A percentile compares a stretch with the other conserved stretches of the same genome.
phyloP scores from a whole-genome alignment of 2,888 invertebrate species.

The Lobophora halterata region DNA sequence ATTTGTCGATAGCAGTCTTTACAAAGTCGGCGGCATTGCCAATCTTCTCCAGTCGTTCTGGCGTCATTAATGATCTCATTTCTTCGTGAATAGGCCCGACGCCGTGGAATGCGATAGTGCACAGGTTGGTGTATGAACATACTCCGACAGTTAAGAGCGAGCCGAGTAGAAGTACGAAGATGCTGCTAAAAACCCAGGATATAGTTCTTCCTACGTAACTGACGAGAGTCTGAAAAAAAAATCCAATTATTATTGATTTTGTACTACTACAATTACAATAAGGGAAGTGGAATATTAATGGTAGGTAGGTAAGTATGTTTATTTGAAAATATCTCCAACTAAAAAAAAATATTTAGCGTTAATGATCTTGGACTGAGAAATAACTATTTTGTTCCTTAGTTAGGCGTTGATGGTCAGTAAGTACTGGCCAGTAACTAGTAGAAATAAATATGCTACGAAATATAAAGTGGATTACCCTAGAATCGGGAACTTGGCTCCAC shows the following conservation, averaged over 20 bases:
- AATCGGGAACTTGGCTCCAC: constrained; percentile 71
- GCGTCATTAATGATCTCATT: constrained; percentile 79
- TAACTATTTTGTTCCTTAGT: no score
- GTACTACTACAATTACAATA: no score
- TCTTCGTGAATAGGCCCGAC: constrained; percentile 80
- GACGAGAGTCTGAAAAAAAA: constrained; percentile 59
- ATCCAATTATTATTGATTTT: no score
- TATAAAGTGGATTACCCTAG: no score
- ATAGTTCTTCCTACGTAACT: constrained; percentile 58
- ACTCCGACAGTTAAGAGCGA: constrained; percentile 66
- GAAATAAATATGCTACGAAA: no score
- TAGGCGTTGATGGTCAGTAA: no score
- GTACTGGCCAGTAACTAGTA: no score
- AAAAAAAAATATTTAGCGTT: no score
- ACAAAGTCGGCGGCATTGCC: constrained; percentile 81
- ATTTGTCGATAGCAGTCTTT: constrained; percentile 82
- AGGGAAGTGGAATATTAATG: no score
- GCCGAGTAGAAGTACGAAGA: constrained; percentile 76
- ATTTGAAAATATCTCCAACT: no score
- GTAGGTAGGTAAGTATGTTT: no score
- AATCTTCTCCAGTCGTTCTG: constrained; percentile 81
- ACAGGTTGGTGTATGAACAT: constrained; percentile 83
- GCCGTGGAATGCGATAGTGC: constrained; percentile 81
- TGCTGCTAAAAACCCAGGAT: constrained; percentile 60
- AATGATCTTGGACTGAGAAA: no score